phyloP scores from a whole-genome alignment of 2,113 vertebrate genomes.

The Vidua chalybeata region DNA sequence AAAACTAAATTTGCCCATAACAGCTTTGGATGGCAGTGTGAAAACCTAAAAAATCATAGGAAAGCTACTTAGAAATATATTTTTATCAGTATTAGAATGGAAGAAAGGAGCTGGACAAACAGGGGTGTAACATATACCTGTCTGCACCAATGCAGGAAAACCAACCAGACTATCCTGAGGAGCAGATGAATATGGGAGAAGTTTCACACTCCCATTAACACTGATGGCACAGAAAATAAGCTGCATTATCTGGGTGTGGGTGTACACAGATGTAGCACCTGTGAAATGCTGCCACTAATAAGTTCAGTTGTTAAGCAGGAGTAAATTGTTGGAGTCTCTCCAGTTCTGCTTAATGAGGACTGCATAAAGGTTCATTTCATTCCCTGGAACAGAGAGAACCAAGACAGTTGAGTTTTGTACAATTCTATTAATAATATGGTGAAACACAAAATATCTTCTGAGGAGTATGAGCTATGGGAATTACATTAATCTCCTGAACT shows the following conservation, averaged over 20 bases:
- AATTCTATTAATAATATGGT: background rate
- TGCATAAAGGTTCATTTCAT: background rate
- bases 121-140: rapidly evolving
- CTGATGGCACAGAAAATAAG: background rate
- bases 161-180: background rate
- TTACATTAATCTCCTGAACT: slow-evolving; percentile 66
- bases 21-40: background rate
- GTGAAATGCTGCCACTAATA: background rate
- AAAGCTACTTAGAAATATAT: background rate
- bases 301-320: background rate
- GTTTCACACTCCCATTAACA: background rate
- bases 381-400: background rate
- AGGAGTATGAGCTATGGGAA: slow-evolving; percentile 36
- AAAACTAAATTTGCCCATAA: background rate
- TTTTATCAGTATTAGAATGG: background rate
- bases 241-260: background rate
- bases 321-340: background rate
- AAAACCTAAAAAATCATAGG: background rate
- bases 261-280: background rate
- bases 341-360: background rate
- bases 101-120: background rate
- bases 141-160: background rate
- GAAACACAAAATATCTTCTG: slow-evolving; percentile 25
- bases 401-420: background rate
- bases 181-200: background rate